These are phyloP conservation scores for Drosophila mojavensis DNA, from an alignment of 1,140 invertebrate genomes.

Conservation along the genomic window DNA sequence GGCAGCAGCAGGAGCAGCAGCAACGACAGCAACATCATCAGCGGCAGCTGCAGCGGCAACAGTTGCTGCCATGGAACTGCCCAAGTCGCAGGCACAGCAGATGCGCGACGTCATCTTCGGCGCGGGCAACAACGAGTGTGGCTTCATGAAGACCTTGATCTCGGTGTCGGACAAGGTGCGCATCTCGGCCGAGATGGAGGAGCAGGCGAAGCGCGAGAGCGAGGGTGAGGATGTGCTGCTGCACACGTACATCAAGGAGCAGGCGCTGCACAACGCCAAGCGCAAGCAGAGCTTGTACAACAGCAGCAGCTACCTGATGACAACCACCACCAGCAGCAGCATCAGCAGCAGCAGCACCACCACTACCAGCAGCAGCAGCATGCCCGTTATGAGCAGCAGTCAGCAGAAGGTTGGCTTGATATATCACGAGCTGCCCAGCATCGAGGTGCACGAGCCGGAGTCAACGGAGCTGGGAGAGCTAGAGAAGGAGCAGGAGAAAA, in stretches of 20 bases:
- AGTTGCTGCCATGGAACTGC: constrained; percentile 21
- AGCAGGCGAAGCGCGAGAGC: constrained; percentile 62
- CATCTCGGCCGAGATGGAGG: constrained; percentile 68
- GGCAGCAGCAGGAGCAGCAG: background rate
- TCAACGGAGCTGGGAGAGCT: constrained; percentile 55
- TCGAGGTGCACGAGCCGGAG: constrained; percentile 71
- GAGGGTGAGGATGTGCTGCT: constrained; percentile 85
- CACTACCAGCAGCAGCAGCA: constrained; percentile 11
- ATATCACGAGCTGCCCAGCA: constrained; percentile 62
- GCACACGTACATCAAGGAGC: constrained; percentile 90
- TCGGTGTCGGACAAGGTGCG: constrained; percentile 82
- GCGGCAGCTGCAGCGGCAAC: background rate
- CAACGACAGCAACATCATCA: background rate
- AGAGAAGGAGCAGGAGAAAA: background rate
- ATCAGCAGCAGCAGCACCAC: constrained; percentile 5
- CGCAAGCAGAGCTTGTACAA: constrained; percentile 88
- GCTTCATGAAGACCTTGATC: constrained; percentile 80
- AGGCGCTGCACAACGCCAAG: constrained; percentile 89
- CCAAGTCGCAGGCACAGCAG: constrained; percentile 76
- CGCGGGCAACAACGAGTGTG: constrained; percentile 63
- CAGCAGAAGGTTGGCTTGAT: constrained; percentile 26
- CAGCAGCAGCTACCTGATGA: constrained; percentile 53
- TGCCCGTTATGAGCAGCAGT: constrained; percentile 9
- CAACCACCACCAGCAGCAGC: constrained; percentile 25
- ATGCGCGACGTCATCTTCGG: constrained; percentile 81